These are phyloP conservation scores for Schmidtea mediterranea DNA, from an alignment of 1,140 invertebrate genomes.

Conservation along the genomic window DNA sequence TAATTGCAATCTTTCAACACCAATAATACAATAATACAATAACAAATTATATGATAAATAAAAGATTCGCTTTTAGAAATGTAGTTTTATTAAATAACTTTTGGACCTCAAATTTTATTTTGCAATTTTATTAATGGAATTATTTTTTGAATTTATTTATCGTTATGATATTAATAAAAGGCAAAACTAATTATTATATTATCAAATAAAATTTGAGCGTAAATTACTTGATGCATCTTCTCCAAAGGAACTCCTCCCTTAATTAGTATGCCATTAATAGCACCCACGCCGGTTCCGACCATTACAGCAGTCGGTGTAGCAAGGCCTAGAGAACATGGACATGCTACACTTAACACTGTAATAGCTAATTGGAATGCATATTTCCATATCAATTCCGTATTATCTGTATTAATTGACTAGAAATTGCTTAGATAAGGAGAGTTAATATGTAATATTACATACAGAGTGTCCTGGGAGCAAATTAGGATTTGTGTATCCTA, in stretches of 20 bases:
- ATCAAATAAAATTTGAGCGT: too few species aligned
- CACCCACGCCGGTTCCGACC: constrained; percentile 57
- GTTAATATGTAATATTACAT: neutral
- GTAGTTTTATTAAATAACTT: too few species aligned
- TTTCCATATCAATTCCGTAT: constrained; percentile 36
- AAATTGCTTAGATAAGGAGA: neutral
- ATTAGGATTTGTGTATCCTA: constrained; percentile 40
- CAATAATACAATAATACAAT: too few species aligned
- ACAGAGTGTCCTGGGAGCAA: neutral
- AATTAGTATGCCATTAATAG: constrained; percentile 72
- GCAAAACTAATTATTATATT: too few species aligned
- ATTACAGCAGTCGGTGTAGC: constrained; percentile 94
- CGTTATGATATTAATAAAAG: too few species aligned
- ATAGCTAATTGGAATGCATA: constrained; percentile 81
- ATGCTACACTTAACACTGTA: constrained; percentile 84
- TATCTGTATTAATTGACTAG: neutral
- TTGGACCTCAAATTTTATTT: too few species aligned
- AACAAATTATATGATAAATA: too few species aligned
- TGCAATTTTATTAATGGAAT: too few species aligned
- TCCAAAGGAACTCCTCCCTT: constrained; percentile 89
- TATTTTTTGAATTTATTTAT: too few species aligned
- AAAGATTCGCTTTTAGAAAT: too few species aligned
- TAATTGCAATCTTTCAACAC: too few species aligned
- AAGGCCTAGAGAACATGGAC: constrained; percentile 79
- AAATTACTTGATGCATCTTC: constrained; percentile 77